Conservation (phyloP, 2,797 vertebrate species). For the Channallabes apus region DNA sequence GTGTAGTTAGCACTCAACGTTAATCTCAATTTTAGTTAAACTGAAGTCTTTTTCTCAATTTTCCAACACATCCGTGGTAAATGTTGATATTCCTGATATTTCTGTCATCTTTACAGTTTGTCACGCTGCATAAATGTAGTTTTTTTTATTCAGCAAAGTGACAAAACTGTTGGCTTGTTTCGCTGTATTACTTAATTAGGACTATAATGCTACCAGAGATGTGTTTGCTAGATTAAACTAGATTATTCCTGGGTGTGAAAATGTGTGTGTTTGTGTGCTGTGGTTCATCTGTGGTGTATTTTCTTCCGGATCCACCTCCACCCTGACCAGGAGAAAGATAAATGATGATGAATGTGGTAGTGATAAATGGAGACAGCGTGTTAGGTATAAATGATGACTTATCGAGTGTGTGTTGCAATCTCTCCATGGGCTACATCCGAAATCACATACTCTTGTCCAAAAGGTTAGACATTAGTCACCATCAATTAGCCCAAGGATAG, state of each 20-base stretch:
- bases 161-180: neutral
- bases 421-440: neutral
- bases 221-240: neutral
- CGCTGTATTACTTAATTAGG: neutral
- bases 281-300: neutral
- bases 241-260: neutral
- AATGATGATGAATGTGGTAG: constrained; percentile 12
- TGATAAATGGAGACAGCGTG: neutral
- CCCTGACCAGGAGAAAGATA: constrained; percentile 13
- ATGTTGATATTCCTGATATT: neutral
- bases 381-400: constrained; percentile 12
- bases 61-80: neutral
- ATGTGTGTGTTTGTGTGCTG: neutral
- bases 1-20: neutral
- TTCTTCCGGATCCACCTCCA: neutral
- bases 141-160: neutral
- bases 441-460: neutral
- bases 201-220: neutral
- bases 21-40: neutral
- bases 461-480: neutral
- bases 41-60: neutral
- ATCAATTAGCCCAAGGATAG: neutral
- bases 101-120: neutral
- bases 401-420: neutral
- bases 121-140: neutral